A percentile compares a stretch with the other conserved stretches of the same genome.
Evolutionary conservation across 2,113 vertebrate genomes (phyloP).

Genomic region (Oncorhynchus keta): DNA sequence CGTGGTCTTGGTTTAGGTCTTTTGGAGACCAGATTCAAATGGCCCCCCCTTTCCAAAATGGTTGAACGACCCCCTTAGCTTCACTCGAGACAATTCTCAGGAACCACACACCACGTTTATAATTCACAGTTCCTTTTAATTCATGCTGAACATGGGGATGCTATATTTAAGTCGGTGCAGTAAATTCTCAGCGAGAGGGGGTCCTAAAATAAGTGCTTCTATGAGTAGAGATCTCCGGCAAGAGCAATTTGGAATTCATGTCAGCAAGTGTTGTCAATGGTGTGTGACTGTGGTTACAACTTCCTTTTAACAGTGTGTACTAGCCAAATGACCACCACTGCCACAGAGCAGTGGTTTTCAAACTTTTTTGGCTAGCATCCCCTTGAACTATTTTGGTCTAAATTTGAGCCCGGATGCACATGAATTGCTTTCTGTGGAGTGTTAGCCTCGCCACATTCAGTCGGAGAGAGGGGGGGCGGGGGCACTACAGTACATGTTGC

Average conservation of each 20-base stretch:
- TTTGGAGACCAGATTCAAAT: neutral
- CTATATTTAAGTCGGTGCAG: conserved; percentile 4
- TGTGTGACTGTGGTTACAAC: conserved; percentile 9
- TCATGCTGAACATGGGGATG: neutral
- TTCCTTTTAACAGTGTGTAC: neutral
- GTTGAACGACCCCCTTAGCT: neutral
- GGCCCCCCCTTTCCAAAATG: neutral
- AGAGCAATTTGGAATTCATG: neutral
- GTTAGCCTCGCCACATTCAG: neutral
- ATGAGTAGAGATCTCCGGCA: neutral
- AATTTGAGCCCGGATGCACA: no score
- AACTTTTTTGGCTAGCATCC: no score
- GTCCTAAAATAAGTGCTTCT: neutral
- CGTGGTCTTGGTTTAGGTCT: neutral
- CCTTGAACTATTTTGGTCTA: no score
- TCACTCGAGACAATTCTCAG: neutral
- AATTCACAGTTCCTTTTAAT: neutral
- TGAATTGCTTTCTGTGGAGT: neutral
- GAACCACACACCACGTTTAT: neutral
- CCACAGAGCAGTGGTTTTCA: neutral
- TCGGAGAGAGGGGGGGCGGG: neutral
- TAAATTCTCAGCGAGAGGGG: neutral
- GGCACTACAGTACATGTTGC: no score
- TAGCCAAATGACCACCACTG: neutral
- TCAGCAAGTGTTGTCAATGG: neutral